Percentiles rank a stretch among this genome's conserved stretches.
phyloP scores from a whole-genome alignment of 2,797 vertebrate genomes.

The Pangasius macronema region DNA sequence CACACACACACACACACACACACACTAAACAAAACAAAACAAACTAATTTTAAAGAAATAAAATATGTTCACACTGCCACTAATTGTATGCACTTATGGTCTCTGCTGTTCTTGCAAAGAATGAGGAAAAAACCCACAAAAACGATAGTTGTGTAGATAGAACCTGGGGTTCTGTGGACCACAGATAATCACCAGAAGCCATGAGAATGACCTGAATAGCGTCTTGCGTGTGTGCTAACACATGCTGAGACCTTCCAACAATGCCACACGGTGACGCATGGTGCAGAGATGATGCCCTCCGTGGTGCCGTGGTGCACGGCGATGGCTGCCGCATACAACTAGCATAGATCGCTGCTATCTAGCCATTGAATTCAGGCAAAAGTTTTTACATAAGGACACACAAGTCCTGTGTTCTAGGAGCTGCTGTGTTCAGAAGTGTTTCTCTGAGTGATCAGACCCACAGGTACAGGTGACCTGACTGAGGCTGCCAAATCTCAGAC shows the following conservation, averaged over 20 bases:
- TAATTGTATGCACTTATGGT: too few relatives aligned
- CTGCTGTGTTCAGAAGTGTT: not conserved
- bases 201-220: not conserved
- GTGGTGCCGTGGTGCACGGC: too few relatives aligned
- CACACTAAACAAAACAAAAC: too few relatives aligned
- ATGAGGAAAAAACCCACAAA: too few relatives aligned
- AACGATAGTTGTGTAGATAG: too few relatives aligned
- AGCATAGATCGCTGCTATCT: not conserved
- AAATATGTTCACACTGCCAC: not conserved
- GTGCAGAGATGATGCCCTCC: not conserved
- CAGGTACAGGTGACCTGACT: not conserved
- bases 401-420: not conserved
- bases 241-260: not conserved
- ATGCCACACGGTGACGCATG: not conserved
- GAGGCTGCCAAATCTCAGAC: not conserved
- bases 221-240: not conserved
- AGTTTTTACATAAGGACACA: not conserved
- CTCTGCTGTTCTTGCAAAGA: too few relatives aligned
- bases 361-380: not conserved
- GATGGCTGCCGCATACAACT: not conserved
- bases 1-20: too few relatives aligned
- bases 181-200: not conserved
- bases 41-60: too few relatives aligned
- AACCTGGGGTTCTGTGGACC: not conserved
- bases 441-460: not conserved